Evolutionary conservation across 2,797 vertebrate species (phyloP).

Genomic region (Thaleichthys pacificus): DNA sequence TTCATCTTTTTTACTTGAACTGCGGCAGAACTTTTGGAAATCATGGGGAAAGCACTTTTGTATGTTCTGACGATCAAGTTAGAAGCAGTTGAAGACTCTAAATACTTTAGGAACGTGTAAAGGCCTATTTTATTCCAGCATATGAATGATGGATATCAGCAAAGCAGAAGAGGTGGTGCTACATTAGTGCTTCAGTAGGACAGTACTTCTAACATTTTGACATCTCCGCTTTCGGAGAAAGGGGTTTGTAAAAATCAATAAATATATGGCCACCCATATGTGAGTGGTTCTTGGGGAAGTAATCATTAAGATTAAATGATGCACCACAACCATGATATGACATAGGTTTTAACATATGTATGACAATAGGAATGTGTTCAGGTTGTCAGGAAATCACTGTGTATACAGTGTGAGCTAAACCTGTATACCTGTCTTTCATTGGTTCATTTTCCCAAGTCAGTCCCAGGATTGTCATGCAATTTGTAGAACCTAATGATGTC

Average conservation of each 20-base stretch:
- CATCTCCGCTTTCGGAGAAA: conserved; percentile 14
- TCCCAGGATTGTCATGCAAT: conserved; percentile 5
- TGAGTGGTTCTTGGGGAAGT: neutral
- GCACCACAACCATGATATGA: conserved; percentile 10
- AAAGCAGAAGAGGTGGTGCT: conserved; percentile 22
- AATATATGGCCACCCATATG: conserved; percentile 14
- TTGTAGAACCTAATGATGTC: conserved; percentile 13
- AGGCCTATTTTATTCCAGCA: conserved; percentile 64
- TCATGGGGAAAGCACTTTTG: conserved; percentile 63
- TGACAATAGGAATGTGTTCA: conserved; percentile 9
- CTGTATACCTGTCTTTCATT: neutral
- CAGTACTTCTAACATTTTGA: conserved; percentile 17
- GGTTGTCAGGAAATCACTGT: neutral
- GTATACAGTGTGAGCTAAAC: neutral
- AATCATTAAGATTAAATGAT: neutral
- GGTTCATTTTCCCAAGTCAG: conserved; percentile 1
- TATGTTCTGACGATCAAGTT: conserved; percentile 45
- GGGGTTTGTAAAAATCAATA: conserved; percentile 22
- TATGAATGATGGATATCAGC: conserved; percentile 64
- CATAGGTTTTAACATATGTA: conserved; percentile 3
- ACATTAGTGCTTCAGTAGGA: conserved; percentile 39
- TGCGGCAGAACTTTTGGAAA: conserved; percentile 41
- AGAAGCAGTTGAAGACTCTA: conserved; percentile 40
- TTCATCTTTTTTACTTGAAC: conserved; percentile 22
- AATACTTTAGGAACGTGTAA: conserved; percentile 49